phyloP scores from a whole-genome alignment of 2,888 invertebrate species.

The Coleophora deauratella region DNA sequence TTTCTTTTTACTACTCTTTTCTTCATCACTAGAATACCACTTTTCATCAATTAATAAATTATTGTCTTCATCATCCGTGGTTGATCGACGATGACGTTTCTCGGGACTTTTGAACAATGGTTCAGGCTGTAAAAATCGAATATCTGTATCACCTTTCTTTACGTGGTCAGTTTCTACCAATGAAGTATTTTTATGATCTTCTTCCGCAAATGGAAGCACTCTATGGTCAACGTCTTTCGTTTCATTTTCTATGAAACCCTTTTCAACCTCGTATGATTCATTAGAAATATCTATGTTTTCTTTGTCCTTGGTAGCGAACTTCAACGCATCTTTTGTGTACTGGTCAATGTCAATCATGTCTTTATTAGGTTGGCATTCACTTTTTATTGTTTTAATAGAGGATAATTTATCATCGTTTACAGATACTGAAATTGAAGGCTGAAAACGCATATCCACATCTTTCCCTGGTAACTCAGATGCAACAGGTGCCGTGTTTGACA shows the following conservation, averaged over 20 bases:
- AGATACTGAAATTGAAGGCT: constrained; percentile 30
- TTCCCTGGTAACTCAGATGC: constrained; percentile 51
- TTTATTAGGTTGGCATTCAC: constrained; percentile 38
- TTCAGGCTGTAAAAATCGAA: constrained; percentile 61
- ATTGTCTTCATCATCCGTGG: constrained; percentile 74
- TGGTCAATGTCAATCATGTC: constrained; percentile 70
- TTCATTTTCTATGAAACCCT: constrained; percentile 36
- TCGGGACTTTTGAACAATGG: constrained; percentile 61
- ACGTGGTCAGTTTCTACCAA: constrained; percentile 27
- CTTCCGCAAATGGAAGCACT: constrained; percentile 58
- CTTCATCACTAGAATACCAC: constrained; percentile 89
- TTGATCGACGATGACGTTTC: constrained; percentile 60
- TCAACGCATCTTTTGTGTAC: constrained; percentile 69
- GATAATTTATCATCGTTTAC: constrained; percentile 27
- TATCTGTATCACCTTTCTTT: constrained; percentile 58
- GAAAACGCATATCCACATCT: constrained; percentile 69
- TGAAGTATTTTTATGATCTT: constrained; percentile 36
- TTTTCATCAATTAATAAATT: constrained; percentile 75
- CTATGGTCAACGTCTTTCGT: constrained; percentile 66
- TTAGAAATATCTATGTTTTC: constrained; percentile 62
- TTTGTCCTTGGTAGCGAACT: constrained; percentile 64
- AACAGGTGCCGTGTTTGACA: constrained; percentile 31
- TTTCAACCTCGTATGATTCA: constrained; percentile 47
- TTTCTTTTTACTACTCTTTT: constrained; percentile 66
- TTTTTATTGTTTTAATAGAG: constrained; percentile 23